phyloP scores from a whole-genome alignment of 1,140 invertebrate species.

The Aphelinus atriplicis region DNA sequence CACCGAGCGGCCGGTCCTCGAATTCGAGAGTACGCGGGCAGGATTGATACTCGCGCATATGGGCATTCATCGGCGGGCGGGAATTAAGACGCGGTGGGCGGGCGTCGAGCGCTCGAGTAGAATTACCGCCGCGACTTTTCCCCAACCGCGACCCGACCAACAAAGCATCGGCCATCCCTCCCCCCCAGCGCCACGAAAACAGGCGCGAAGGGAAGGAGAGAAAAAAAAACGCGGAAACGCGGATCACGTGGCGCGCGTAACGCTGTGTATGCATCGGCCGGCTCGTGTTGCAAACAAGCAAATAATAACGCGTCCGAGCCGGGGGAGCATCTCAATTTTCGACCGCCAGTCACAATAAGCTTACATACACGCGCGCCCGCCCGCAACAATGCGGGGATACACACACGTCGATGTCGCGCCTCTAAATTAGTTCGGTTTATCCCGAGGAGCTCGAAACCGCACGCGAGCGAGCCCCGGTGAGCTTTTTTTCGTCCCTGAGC shows the following conservation, averaged over 20 bases:
- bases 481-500: too few species aligned
- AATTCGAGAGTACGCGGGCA: background rate
- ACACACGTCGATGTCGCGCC: constrained; percentile 44
- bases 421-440: constrained; percentile 26
- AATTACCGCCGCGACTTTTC: constrained; percentile 27
- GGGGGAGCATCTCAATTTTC: constrained; percentile 43
- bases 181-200: background rate
- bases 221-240: constrained; percentile 11
- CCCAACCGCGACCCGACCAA: background rate
- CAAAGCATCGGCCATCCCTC: background rate
- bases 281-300: constrained; percentile 42
- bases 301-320: constrained; percentile 40
- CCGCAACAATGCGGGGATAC: constrained; percentile 41
- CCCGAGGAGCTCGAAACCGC: background rate
- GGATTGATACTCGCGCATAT: constrained; percentile 37
- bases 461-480: background rate
- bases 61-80: constrained; percentile 6
- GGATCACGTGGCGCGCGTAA: constrained; percentile 3
- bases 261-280: background rate
- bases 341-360: constrained; percentile 44
- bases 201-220: background rate
- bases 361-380: background rate
- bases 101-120: constrained; percentile 10
- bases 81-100: background rate
- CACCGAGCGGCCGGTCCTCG: constrained; percentile 3